Base-by-base conservation (phyloP, 2,797 vertebrate genomes). In the Typhlichthys eigenmanni region DNA sequence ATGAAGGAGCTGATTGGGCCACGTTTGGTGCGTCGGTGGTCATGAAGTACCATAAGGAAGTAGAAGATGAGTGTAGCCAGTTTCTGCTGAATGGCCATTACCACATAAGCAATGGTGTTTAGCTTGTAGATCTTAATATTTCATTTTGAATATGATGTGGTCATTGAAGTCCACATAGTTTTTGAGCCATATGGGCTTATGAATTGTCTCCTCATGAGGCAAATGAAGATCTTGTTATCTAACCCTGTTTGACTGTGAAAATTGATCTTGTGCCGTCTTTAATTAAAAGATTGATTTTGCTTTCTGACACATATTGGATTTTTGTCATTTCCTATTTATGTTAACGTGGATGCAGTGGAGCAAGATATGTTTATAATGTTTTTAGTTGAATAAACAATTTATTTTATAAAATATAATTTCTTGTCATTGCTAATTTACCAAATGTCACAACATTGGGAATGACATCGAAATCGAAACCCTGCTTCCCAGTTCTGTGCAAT, bases 271-370 rank as follows among this genome's bases (percentile, higher is more conserved):
- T 74, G 72, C 65, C 64, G 69, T 59, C 58, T 47, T 59, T 80
- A 82, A 80, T 84, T 70, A 81, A 75, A 62, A 55, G n/a, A 82
- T 82, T 71, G 77, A 83, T 81, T 86, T 82, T 75, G 74, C 38
- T 43, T 43, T 78, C 71, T 76, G 75, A 76, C 75, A 69, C 49
- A 57, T 72, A 85, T 75, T 81, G 74, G 84, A 62, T 62, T 64
- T 10, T 48, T 9, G 55, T 66, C 66, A 68, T 74, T 73, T 74
- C 79, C 77, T 74, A 63, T 75, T 78, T 69, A 77, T 84, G 79
- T 78, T 1, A 43, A 43, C 9, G 1, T 43, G 38, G 7, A 43
- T 10, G 38, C 38, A 9, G 38, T 8, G 7, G 38, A 43, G 5
- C 38, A 43, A 43, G 38, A 43, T 9, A 43, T 10, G 38, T 43